Conservation (phyloP, 2,113 vertebrate genomes). For the Vulpes ferrilata region DNA sequence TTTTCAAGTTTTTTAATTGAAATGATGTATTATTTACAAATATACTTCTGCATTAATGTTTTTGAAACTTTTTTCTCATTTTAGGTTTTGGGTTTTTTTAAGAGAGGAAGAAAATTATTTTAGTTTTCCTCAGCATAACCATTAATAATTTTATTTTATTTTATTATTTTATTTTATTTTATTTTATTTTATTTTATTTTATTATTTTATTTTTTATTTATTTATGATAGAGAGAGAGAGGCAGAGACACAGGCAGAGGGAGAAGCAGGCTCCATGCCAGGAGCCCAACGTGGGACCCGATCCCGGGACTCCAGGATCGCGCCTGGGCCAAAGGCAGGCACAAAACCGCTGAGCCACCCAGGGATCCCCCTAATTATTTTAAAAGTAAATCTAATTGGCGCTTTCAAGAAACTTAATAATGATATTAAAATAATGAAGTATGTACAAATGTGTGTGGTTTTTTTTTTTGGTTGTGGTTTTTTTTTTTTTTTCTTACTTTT, state of each 20-base stretch:
- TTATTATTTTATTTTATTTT: too few species aligned
- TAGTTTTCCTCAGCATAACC: slow-evolving; percentile 22
- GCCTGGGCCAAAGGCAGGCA: too few species aligned
- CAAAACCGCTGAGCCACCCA: too few species aligned
- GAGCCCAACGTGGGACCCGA: too few species aligned
- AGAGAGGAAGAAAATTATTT: neutral
- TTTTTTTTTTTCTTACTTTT: neutral
- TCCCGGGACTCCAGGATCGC: too few species aligned
- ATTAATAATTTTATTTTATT: neutral
- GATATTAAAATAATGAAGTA: slow-evolving; percentile 13
- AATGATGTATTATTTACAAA: slow-evolving; percentile 35
- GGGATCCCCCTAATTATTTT: neutral
- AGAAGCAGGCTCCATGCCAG: too few species aligned
- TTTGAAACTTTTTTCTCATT: slow-evolving; percentile 6
- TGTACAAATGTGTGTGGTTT: neutral
- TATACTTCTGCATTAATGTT: neutral
- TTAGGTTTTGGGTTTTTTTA: neutral
- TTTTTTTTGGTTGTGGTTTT: neutral
- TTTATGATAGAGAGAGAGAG: too few species aligned
- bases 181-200: too few species aligned
- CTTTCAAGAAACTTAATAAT: slow-evolving; percentile 43
- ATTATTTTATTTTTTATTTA: too few species aligned
- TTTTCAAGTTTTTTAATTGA: slow-evolving; percentile 18
- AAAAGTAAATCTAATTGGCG: slow-evolving; percentile 18
- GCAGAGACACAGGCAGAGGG: too few species aligned